Conservation (phyloP, 2,888 invertebrate genomes). For the Drosophila melanosoma region DNA sequence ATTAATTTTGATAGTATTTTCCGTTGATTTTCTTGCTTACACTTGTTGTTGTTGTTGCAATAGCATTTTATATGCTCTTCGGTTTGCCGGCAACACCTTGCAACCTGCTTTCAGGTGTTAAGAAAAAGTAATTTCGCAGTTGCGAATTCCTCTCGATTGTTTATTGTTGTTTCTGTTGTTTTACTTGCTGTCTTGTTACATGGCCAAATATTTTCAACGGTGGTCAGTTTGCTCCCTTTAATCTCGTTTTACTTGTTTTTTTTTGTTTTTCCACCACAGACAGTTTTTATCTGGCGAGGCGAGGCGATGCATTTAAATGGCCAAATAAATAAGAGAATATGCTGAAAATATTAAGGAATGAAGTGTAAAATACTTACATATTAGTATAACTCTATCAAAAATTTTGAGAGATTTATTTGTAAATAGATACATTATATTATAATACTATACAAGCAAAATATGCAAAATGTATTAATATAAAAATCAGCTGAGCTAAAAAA, state of each 20-base stretch:
- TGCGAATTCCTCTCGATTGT: slow-evolving; percentile 23
- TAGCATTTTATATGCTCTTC: slow-evolving; percentile 19
- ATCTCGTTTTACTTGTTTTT: not conserved
- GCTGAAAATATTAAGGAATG: not conserved
- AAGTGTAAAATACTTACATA: not conserved
- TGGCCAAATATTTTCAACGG: slow-evolving; percentile 17
- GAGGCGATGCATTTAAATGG: not conserved
- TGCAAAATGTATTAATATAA: not conserved
- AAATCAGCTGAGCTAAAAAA: not conserved
- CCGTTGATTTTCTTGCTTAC: slow-evolving; percentile 8
- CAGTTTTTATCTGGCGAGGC: not conserved
- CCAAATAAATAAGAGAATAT: not conserved
- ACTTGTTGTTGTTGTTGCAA: slow-evolving; percentile 18
- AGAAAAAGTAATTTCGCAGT: slow-evolving; percentile 65
- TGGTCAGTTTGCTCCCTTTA: slow-evolving; percentile 6
- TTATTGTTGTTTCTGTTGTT: slow-evolving; percentile 12
- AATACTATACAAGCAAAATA: not conserved
- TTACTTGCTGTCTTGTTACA: slow-evolving; percentile 5
- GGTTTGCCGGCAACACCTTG: slow-evolving; percentile 21
- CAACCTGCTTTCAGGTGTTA: slow-evolving; percentile 57
- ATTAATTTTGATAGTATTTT: slow-evolving; percentile 71
- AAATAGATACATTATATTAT: not conserved
- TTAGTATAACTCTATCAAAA: not conserved
- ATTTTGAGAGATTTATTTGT: not conserved
- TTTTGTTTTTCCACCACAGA: not conserved